Evolutionary conservation across 2,888 invertebrate species (phyloP), one percentile per base, ranked within the genome.

Genomic region (Mesochorus sp.): DNA sequence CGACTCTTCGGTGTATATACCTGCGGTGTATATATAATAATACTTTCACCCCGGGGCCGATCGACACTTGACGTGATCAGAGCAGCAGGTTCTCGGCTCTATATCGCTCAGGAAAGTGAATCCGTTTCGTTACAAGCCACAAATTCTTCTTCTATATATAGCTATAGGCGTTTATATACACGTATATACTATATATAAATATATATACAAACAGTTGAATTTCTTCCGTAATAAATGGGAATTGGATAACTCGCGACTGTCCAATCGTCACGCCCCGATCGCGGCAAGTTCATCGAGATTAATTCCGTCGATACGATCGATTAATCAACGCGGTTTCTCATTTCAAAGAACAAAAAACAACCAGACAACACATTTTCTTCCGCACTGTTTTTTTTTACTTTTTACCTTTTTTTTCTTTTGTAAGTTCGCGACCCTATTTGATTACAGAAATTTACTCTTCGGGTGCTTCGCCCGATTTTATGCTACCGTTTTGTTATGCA

Each of bases 11-110:
- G 10, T 4, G 24, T 44, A 62, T 5, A 5, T 21, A n/a, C n/a
- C n/a, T n/a, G n/a, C 21, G 21, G 17, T 51, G 12, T 28, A 28
- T 71, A 21, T 71, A 71, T 51, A 51, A 61, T 47, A 61, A 64
- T 73, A 77, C 78, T 78, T 78, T 78, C 78, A 78, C 78, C 66
- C 74, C 61, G 17, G n/a, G n/a, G 39, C 26, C 59, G 34, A 59
- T 8, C 68, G 28, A 21, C 21, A 44, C 42, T 51, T 37, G 24
- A 70, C 31, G 24, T 51, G 24, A 67, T 59, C 39, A 3, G 44
- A 24, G 47, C 17, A 47, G 24, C 37, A 44, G 64, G 37, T 70
- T 66, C 28, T 44, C 17, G 24, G 8, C 37, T 37, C 37, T 37
- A 12, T 37, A 1, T 37, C 37, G n/a, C 8, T 37, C 8, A 39